phyloP scores from a whole-genome alignment of 2,113 vertebrate genomes.

The Mesoclemmys tuberculata region DNA sequence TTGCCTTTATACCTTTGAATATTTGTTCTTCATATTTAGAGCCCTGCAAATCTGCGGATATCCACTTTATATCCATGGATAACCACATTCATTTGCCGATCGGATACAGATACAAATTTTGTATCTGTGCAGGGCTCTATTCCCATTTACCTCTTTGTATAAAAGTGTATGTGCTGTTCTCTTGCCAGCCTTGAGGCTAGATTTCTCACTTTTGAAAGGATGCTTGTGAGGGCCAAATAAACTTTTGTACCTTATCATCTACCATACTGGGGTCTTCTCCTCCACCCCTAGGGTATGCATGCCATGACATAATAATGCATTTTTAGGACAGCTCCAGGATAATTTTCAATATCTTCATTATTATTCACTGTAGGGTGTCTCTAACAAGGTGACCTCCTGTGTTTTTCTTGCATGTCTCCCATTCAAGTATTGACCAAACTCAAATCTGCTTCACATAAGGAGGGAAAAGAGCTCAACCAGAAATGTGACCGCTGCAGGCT shows the following conservation, averaged over 20 bases:
- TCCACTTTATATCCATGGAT: no score
- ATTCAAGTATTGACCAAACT: neutral
- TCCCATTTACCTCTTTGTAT: neutral
- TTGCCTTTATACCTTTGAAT: neutral
- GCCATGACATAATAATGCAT: neutral
- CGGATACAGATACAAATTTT: no score
- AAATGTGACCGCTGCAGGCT: neutral
- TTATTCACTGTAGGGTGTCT: neutral
- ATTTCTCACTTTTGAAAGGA: neutral
- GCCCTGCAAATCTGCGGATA: no score
- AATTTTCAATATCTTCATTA: no score
- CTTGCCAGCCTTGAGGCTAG: neutral
- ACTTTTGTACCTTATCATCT: neutral
- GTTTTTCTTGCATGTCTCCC: neutral
- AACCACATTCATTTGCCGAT: no score
- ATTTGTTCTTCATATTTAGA: neutral
- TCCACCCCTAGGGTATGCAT: neutral
- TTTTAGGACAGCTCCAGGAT: neutral
- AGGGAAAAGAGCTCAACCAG: neutral
- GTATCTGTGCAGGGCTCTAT: no score
- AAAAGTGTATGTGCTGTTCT: neutral
- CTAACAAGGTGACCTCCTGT: neutral
- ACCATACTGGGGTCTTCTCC: neutral
- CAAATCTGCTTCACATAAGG: neutral
- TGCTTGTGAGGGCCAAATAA: neutral